Evolutionary conservation across 2,888 invertebrate genomes (phyloP).

Genomic region (Phytoseiulus persimilis): DNA sequence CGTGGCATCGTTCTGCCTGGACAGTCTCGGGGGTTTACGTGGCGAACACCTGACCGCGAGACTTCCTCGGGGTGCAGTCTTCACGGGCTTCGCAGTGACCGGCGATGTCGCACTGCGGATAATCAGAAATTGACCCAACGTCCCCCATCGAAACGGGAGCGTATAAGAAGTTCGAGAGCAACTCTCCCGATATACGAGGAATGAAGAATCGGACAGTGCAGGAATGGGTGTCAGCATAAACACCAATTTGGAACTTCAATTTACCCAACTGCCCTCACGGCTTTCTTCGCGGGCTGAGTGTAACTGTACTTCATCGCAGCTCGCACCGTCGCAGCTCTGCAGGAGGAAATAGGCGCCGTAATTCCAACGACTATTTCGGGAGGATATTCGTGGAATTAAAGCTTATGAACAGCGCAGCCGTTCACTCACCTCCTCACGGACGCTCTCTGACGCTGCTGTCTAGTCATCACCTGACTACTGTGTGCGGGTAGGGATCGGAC

Average conservation of each 20-base stretch:
- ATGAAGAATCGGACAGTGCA: too few species aligned
- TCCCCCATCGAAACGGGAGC: too few species aligned
- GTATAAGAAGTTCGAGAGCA: too few species aligned
- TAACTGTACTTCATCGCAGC: slow-evolving; percentile 33
- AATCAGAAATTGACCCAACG: too few species aligned
- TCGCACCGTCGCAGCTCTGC: background rate
- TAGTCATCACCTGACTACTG: background rate
- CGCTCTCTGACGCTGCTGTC: slow-evolving; percentile 13
- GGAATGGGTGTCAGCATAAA: too few species aligned
- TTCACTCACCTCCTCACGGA: slow-evolving; percentile 22
- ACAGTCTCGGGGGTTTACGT: slow-evolving; percentile 11
- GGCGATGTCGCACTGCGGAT: background rate
- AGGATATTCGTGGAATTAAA: too few species aligned
- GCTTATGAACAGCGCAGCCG: too few species aligned
- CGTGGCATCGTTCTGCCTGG: background rate
- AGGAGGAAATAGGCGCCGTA: background rate
- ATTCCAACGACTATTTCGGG: too few species aligned
- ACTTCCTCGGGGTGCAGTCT: background rate
- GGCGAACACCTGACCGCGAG: slow-evolving; percentile 6
- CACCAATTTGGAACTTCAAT: background rate
- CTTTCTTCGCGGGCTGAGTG: background rate
- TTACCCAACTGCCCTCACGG: background rate
- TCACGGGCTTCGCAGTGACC: background rate
- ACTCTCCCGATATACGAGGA: too few species aligned
- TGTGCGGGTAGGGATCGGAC: slow-evolving; percentile 27